Percentiles rank a stretch among this genome's conserved stretches.
phyloP scores from a whole-genome alignment of 2,888 invertebrate genomes.

The Erebia aethiops region DNA sequence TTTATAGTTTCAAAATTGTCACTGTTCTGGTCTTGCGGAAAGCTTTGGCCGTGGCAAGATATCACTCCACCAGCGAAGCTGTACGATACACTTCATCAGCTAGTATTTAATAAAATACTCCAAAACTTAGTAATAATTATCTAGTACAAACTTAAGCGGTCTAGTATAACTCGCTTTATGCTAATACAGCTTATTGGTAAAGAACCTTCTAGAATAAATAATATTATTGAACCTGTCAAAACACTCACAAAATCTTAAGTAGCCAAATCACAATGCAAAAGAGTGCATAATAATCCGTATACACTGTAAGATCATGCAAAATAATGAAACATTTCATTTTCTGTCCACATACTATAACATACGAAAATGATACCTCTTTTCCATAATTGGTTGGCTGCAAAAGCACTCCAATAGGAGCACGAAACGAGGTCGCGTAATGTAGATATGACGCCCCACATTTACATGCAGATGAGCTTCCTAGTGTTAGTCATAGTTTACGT shows the following conservation, averaged over 20 bases:
- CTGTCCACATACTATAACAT: constrained; percentile 14
- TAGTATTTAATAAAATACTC: too few relatives aligned
- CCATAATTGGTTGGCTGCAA: constrained; percentile 38
- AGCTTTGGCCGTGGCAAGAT: too few relatives aligned
- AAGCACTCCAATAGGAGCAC: constrained; percentile 36
- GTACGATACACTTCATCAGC: too few relatives aligned
- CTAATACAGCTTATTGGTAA: too few relatives aligned
- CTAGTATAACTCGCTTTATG: too few relatives aligned
- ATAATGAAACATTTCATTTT: background rate
- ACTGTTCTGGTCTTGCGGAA: too few relatives aligned
- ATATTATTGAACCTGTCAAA: background rate
- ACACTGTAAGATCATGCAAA: background rate
- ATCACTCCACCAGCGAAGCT: too few relatives aligned
- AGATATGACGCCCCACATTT: constrained; percentile 39
- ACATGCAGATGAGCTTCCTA: constrained; percentile 40
- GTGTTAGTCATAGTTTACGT: constrained; percentile 34
- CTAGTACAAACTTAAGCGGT: too few relatives aligned
- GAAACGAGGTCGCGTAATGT: constrained; percentile 38
- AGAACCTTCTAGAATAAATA: background rate
- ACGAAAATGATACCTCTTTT: constrained; percentile 32
- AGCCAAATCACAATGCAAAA: constrained; percentile 6
- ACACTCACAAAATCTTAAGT: background rate
- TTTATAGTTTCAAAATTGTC: too few relatives aligned
- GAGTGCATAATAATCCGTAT: background rate
- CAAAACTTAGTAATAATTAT: too few relatives aligned